Percentiles rank a stretch among this genome's conserved stretches.
Evolutionary conservation across 1,140 invertebrate genomes (phyloP).

Genomic region (Amyelois transitella): DNA sequence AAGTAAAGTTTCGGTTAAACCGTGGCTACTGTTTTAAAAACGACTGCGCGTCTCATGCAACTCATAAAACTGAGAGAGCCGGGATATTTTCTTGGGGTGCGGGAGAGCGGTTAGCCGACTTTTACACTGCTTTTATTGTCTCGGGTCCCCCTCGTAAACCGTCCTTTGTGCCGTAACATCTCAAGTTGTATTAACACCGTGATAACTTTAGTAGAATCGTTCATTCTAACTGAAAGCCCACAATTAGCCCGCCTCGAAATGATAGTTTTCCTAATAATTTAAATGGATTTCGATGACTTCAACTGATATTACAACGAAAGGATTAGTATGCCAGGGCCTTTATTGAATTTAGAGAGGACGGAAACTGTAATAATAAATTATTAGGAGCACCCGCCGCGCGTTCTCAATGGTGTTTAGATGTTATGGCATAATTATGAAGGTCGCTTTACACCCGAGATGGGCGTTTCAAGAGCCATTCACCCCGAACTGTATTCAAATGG

Average conservation of each 20-base stretch:
- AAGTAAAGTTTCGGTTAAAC: constrained; percentile 30
- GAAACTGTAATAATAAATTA: constrained; percentile 53
- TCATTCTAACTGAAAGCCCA: constrained; percentile 21
- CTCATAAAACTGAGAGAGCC: constrained; percentile 51
- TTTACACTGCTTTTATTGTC: constrained; percentile 71
- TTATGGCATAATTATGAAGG: constrained; percentile 32
- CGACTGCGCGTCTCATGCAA: constrained; percentile 44
- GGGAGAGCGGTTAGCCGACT: constrained; percentile 55
- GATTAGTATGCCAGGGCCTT: constrained; percentile 22
- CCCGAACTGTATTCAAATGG: constrained; percentile 12
- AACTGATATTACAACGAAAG: constrained; percentile 41
- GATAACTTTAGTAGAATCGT: constrained; percentile 56
- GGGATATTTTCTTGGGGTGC: constrained; percentile 43
- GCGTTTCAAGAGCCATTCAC: background rate
- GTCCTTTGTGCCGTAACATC: constrained; percentile 65
- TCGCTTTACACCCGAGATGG: constrained; percentile 2
- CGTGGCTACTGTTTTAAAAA: constrained; percentile 40
- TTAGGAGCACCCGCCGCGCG: constrained; percentile 18
- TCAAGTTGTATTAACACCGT: constrained; percentile 66
- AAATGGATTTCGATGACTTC: constrained; percentile 44
- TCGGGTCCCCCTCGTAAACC: constrained; percentile 53
- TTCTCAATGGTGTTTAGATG: constrained; percentile 29
- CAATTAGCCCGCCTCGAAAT: constrained; percentile 42
- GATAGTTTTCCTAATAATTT: constrained; percentile 63
- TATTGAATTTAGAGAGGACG: constrained; percentile 48